A percentile compares a stretch with the other conserved stretches of the same genome.
Evolutionary conservation across 2,797 vertebrate genomes (phyloP).

Genomic region (Geotrypetes seraphini): DNA sequence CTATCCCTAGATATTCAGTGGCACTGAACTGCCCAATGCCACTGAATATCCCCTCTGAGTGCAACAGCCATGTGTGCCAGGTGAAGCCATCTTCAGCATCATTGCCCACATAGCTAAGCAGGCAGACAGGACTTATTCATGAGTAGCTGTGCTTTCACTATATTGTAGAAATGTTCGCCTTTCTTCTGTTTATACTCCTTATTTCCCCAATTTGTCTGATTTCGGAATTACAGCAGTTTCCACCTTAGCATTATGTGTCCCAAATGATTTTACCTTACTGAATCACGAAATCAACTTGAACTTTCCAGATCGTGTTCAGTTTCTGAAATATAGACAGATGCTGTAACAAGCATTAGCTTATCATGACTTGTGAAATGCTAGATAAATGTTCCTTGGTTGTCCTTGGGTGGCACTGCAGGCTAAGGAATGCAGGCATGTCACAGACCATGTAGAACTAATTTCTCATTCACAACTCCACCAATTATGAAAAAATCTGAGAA

Average conservation of each 20-base stretch:
- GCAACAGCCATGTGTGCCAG: too few relatives aligned
- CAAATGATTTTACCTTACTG: not conserved
- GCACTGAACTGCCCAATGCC: too few relatives aligned
- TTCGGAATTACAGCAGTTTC: not conserved
- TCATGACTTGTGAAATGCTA: not conserved
- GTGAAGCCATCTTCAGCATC: too few relatives aligned
- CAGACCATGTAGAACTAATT: not conserved
- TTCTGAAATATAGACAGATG: not conserved
- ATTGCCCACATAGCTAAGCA: too few relatives aligned
- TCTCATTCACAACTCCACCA: conserved; percentile 7
- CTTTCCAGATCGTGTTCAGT: not conserved
- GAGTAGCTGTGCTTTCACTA: too few relatives aligned
- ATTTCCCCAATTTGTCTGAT: too few relatives aligned
- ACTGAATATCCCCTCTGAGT: too few relatives aligned
- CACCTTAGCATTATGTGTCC: not conserved
- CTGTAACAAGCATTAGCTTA: not conserved
- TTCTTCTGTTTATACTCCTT: too few relatives aligned
- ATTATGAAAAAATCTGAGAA: conserved; percentile 7
- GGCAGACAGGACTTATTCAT: too few relatives aligned
- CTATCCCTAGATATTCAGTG: too few relatives aligned
- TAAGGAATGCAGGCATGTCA: conserved; percentile 22
- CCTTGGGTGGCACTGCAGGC: conserved; percentile 38
- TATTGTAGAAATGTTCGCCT: too few relatives aligned
- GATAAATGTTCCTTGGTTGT: not conserved
- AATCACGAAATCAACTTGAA: not conserved